Evolutionary conservation across 1,140 invertebrate species (phyloP).

Genomic region (Trinorchestia longiramus): DNA sequence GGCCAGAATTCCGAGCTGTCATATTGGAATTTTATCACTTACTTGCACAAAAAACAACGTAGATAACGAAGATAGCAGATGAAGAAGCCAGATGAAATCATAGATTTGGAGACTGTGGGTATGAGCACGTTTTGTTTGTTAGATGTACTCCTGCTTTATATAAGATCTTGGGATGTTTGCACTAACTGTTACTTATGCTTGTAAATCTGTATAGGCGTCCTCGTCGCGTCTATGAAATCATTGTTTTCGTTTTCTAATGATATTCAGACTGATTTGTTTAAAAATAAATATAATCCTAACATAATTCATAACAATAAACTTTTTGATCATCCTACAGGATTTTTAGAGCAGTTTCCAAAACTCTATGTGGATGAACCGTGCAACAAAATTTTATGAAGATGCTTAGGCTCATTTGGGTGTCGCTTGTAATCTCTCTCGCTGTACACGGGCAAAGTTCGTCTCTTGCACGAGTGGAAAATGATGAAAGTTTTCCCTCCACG

Average conservation of each 20-base stretch:
- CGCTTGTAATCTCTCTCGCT: not conserved
- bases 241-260: not conserved
- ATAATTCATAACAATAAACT: not conserved
- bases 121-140: not conserved
- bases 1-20: not conserved
- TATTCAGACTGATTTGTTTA: not conserved
- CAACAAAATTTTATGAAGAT: not conserved
- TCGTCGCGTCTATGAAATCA: not conserved
- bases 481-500: not conserved
- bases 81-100: not conserved
- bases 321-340: not conserved
- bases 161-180: not conserved
- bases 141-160: not conserved
- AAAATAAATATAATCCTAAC: not conserved
- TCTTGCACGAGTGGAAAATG: not conserved
- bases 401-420: not conserved
- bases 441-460: not conserved
- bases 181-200: not conserved
- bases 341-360: not conserved
- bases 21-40: not conserved
- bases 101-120: not conserved
- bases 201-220: not conserved
- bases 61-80: not conserved
- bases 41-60: not conserved
- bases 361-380: not conserved